Conservation (phyloP, 2,888 invertebrate species). For the Drosophila macrothrix region DNA sequence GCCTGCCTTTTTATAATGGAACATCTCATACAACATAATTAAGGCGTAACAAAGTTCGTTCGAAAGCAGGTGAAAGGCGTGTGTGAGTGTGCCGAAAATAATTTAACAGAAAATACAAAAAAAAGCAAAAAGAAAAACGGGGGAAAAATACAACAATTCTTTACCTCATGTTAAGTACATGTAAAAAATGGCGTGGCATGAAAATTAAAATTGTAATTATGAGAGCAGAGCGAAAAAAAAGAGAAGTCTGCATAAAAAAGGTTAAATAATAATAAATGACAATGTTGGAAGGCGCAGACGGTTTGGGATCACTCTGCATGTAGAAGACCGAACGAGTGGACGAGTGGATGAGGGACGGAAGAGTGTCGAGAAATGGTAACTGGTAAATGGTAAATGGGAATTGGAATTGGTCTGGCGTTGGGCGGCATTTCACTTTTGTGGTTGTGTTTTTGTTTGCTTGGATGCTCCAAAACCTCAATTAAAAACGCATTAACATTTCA, state of each 20-base stretch:
- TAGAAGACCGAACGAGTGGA: constrained; percentile 4
- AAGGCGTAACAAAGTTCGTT: constrained; percentile 70
- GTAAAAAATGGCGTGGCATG: constrained; percentile 67
- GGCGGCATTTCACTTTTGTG: constrained; percentile 34
- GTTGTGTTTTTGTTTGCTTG: constrained; percentile 59
- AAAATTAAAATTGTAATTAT: constrained; percentile 77
- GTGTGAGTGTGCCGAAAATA: constrained; percentile 74
- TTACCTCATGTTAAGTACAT: constrained; percentile 27
- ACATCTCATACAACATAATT: constrained; percentile 73
- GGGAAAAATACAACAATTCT: constrained; percentile 37
- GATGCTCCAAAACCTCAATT: constrained; percentile 82
- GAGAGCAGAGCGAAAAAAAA: constrained; percentile 36
- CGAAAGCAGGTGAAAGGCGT: constrained; percentile 77
- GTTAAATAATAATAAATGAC: constrained; percentile 79
- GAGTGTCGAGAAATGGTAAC: constrained; percentile 21
- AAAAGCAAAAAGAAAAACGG: constrained; percentile 4
- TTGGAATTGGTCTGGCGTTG: constrained; percentile 29
- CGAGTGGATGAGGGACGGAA: constrained; percentile 13
- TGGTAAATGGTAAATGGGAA: constrained; percentile 24
- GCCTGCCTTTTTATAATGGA: constrained; percentile 65
- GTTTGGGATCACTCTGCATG: constrained; percentile 43
- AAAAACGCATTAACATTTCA: constrained; percentile 83
- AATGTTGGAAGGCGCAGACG: constrained; percentile 68
- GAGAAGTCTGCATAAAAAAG: constrained; percentile 47
- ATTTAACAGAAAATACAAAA: constrained; percentile 37